Evolutionary conservation across 1,140 invertebrate species (phyloP).

Genomic region (Physella acuta): DNA sequence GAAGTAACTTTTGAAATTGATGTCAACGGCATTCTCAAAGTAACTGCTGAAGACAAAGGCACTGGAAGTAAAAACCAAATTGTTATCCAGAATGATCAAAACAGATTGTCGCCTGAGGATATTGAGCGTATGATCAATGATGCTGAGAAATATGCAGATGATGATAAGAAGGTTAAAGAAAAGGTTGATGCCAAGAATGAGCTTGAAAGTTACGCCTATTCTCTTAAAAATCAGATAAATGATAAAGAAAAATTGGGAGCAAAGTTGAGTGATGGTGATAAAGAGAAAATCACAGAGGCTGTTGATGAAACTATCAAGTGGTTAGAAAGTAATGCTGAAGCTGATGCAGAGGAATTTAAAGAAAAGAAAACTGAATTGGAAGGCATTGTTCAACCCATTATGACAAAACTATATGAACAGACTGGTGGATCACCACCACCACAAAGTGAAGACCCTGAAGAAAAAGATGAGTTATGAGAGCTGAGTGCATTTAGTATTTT

Average conservation of each 20-base stretch:
- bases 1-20: constrained; percentile 99
- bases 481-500: background rate
- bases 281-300: constrained; percentile 89
- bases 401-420: constrained; percentile 93
- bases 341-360: constrained; percentile 90
- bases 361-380: constrained; percentile 97
- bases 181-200: constrained; percentile 85
- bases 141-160: constrained; percentile 49
- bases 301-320: constrained; percentile 98
- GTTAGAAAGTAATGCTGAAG: constrained; percentile 94
- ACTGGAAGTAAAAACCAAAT: constrained; percentile 98
- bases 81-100: constrained; percentile 98
- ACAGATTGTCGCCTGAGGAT: constrained; percentile 93
- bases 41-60: constrained; percentile 95
- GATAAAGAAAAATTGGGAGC: constrained; percentile 98
- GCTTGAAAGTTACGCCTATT: constrained; percentile 96
- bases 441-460: constrained; percentile 31
- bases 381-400: constrained; percentile 94
- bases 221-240: constrained; percentile 93
- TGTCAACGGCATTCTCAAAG: constrained; percentile 93
- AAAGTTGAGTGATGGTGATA: constrained; percentile 88
- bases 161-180: constrained; percentile 72
- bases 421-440: constrained; percentile 62
- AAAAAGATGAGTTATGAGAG: constrained; percentile 44
- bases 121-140: constrained; percentile 92